A percentile compares a stretch with the other conserved stretches of the same genome.
phyloP scores from a whole-genome alignment of 2,797 vertebrate species.

The Propithecus perrieri region DNA sequence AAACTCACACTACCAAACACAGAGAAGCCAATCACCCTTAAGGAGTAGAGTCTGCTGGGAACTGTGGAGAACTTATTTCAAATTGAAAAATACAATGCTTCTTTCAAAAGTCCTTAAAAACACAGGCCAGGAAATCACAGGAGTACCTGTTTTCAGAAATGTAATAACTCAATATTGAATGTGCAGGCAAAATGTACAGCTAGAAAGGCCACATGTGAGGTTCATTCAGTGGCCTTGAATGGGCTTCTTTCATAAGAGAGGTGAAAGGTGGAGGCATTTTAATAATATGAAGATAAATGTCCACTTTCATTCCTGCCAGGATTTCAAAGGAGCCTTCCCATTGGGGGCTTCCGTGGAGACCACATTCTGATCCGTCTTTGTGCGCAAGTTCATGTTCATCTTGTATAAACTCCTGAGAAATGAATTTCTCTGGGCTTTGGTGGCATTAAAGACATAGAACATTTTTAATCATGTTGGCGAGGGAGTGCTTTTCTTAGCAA shows the following conservation, averaged over 20 bases:
- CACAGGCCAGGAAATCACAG: constrained; percentile 59
- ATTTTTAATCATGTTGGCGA: constrained; percentile 63
- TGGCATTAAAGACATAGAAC: constrained; percentile 56
- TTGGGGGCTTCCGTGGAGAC: constrained; percentile 41
- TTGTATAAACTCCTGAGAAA: constrained; percentile 52
- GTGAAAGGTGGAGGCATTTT: constrained; percentile 75
- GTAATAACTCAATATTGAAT: constrained; percentile 60
- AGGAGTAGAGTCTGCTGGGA: constrained; percentile 27
- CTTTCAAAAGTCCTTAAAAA: constrained; percentile 63
- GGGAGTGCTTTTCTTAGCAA: constrained; percentile 53
- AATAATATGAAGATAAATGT: constrained; percentile 77
- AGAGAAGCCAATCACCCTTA: neutral
- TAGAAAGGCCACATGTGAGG: constrained; percentile 51
- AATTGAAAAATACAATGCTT: constrained; percentile 28
- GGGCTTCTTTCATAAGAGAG: constrained; percentile 73
- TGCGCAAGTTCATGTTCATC: constrained; percentile 53
- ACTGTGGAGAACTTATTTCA: neutral
- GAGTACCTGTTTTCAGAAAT: constrained; percentile 70
- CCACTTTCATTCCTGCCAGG: constrained; percentile 56
- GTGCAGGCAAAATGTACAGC: constrained; percentile 42
- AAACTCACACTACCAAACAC: neutral
- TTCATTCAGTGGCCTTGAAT: constrained; percentile 73
- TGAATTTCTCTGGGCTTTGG: constrained; percentile 58
- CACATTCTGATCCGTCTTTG: constrained; percentile 39
- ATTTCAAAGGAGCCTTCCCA: constrained; percentile 65